Base-by-base conservation (phyloP, 2,888 invertebrate species). In the Chelonus formosanus region DNA sequence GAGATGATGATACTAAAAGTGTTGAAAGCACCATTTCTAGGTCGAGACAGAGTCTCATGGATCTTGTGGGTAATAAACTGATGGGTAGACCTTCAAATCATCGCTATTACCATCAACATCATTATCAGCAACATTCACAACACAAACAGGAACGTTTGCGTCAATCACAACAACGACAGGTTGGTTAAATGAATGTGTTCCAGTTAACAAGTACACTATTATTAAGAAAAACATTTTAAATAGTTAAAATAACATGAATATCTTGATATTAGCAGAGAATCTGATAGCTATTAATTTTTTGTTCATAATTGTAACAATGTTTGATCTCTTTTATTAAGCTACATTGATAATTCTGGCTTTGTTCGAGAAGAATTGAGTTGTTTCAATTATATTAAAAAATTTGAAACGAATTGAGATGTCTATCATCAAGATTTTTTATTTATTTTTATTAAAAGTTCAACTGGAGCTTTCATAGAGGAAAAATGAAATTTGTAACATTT, bases 51-150 rank as follows among this genome's bases (percentile, higher is more conserved):
- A 83, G 82, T 67, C 78, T 84, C 56, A 73, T 84, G 68, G 83
- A 83, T 68, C 78, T 83, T 70, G 82, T 83, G 77, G 80, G 83
- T 73, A 76, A 78, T 67, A 83, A 80, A 76, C 79, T 81, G 71
- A 80, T 82, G 76, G 77, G 78, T 62, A 77, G 80, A 70, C 83
- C 80, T 65, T 80, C 83, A 61, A 81, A 80, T 56, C 81, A 82
- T 71, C 79, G 80, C 71, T 80, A 82, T 72, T 81, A 81, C 73
- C 80, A 84, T 69, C 78, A 76, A 63, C 83, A 83, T 61, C 82
- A 81, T 69, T 71, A 70, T 53, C 81, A 80, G 73, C 80, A 80
- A 78, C 80, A 80, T 73, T 60, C 77, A 74, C 62, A 47, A 8
- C 36, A 45, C 7, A 62, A 77, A 72, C 60, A 53, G 7, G n/a